phyloP scores from a whole-genome alignment of 2,113 vertebrate species.

The Drymodes brunneopygia region DNA sequence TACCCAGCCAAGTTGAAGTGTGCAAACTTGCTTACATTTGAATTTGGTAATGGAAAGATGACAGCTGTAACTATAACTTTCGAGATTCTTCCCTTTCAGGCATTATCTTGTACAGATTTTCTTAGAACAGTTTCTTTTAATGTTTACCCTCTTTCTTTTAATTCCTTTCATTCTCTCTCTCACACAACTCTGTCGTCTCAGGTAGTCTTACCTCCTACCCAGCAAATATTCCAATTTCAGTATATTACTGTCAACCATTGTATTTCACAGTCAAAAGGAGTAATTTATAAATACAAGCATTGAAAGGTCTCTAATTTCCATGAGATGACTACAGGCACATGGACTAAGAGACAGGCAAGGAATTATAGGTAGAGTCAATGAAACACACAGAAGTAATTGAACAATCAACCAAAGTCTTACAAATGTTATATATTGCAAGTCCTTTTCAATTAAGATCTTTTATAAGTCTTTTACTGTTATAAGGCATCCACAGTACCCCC shows the following conservation, averaged over 20 bases:
- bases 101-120: constrained; percentile 39
- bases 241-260: background rate
- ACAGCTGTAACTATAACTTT: background rate
- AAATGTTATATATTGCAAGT: constrained; percentile 34
- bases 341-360: constrained; percentile 1
- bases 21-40: background rate
- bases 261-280: constrained; percentile 2
- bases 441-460: constrained; percentile 47
- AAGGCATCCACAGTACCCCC: constrained; percentile 47
- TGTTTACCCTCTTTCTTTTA: background rate
- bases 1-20: background rate
- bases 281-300: constrained; percentile 34
- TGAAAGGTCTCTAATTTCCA: constrained; percentile 2
- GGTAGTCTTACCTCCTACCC: constrained; percentile 28
- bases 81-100: constrained; percentile 26
- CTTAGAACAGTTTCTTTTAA: background rate
- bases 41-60: background rate
- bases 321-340: constrained; percentile 6
- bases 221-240: constrained; percentile 2
- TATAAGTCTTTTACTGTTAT: constrained; percentile 55
- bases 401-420: constrained; percentile 48
- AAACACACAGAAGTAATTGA: constrained; percentile 55
- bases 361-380: constrained; percentile 13
- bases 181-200: constrained; percentile 35
- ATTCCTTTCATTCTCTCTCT: background rate